Percentiles rank a stretch among this genome's conserved stretches.
These are phyloP conservation scores for Dynastes maya DNA, from an alignment of 2,888 invertebrate species.

Conservation along the genomic window DNA sequence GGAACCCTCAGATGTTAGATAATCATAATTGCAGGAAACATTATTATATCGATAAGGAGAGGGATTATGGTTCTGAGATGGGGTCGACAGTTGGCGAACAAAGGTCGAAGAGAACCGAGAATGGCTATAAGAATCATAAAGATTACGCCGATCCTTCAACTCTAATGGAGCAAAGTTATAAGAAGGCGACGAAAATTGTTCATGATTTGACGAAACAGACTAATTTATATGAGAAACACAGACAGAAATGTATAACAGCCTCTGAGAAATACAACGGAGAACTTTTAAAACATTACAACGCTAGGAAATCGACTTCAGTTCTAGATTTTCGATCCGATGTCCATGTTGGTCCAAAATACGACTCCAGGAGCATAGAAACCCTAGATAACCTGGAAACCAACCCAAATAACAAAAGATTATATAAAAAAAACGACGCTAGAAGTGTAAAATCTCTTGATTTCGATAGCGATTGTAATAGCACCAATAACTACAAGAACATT, in stretches of 20 bases:
- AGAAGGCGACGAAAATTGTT: conserved; percentile 69
- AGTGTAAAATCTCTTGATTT: conserved; percentile 84
- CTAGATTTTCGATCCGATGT: conserved; percentile 73
- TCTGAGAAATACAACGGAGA: conserved; percentile 68
- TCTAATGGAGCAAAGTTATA: conserved; percentile 68
- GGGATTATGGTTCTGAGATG: conserved; percentile 76
- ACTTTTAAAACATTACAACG: conserved; percentile 70
- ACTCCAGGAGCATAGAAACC: conserved; percentile 70
- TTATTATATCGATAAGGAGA: conserved; percentile 64
- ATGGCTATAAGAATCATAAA: conserved; percentile 59
- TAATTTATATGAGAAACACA: conserved; percentile 67
- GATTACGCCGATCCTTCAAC: conserved; percentile 44
- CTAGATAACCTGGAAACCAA: conserved; percentile 67
- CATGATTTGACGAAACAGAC: conserved; percentile 66
- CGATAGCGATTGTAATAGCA: conserved; percentile 77
- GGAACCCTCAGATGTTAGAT: conserved; percentile 72
- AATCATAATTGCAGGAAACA: conserved; percentile 71
- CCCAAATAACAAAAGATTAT: conserved; percentile 67
- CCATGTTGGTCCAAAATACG: conserved; percentile 66
- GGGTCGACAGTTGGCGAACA: conserved; percentile 72
- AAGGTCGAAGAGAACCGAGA: conserved; percentile 50
- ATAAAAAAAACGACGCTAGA: conserved; percentile 71
- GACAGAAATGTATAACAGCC: conserved; percentile 67
- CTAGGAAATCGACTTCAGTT: conserved; percentile 73
- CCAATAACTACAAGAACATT: conserved; percentile 53